Conservation (phyloP, 1,140 invertebrate species). For the Bombus superbus region DNA sequence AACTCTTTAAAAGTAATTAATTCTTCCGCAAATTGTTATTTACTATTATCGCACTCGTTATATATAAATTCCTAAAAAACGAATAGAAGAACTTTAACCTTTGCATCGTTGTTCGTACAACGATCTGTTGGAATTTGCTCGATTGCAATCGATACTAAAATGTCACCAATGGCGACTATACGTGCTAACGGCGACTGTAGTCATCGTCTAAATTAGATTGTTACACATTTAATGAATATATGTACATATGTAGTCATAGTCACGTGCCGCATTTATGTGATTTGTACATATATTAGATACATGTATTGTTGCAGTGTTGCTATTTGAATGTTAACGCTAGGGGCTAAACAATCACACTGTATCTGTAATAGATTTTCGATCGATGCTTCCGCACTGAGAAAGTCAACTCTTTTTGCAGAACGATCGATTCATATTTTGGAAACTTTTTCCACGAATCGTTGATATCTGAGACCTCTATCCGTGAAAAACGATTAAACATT, state of each 20-base stretch:
- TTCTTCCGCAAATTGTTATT: background rate
- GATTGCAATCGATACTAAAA: background rate
- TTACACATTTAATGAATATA: background rate
- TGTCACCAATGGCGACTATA: background rate
- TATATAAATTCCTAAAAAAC: background rate
- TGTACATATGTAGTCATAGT: background rate
- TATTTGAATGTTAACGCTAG: background rate
- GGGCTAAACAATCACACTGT: background rate
- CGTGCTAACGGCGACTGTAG: background rate
- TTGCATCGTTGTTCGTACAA: background rate
- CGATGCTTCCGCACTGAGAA: background rate
- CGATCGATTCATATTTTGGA: background rate
- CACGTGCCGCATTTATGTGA: background rate
- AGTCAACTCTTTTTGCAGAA: background rate
- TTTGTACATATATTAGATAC: background rate
- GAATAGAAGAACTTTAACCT: background rate
- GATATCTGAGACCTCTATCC: too few species aligned
- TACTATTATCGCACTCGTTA: background rate
- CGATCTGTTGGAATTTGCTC: background rate
- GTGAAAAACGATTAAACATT: too few species aligned
- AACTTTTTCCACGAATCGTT: background rate
- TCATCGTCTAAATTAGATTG: background rate
- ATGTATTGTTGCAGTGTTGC: background rate
- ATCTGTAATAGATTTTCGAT: background rate
- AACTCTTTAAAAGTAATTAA: background rate